Evolutionary conservation across 37 sponge, comb jelly and placozoan genomes (phyloP).

Genomic region (Chondrosia reniformis): DNA sequence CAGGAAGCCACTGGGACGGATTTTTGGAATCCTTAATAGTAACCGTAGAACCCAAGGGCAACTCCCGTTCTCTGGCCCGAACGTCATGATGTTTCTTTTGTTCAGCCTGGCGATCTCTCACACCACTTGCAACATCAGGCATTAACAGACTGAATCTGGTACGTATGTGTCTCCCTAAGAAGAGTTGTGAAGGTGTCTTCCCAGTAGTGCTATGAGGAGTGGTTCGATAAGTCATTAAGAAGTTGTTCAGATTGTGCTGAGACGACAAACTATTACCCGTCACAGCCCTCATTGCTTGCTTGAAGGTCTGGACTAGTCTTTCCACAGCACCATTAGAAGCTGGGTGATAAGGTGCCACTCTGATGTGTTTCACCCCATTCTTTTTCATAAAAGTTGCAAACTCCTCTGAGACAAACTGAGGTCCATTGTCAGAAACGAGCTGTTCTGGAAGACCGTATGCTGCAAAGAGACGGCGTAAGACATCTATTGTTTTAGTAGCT

Average conservation of each 20-base stretch:
- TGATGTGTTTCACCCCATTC: not conserved
- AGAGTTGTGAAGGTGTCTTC: not conserved
- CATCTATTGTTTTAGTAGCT: not conserved
- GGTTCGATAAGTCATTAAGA: not conserved
- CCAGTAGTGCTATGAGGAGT: not conserved
- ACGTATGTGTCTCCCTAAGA: not conserved
- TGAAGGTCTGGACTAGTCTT: not conserved
- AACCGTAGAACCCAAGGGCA: not conserved
- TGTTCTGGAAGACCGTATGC: not conserved
- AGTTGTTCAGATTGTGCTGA: not conserved
- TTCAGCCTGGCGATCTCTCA: not conserved
- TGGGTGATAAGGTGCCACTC: not conserved
- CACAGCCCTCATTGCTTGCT: not conserved
- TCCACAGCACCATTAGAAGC: constrained; percentile 4
- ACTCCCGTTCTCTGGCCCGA: not conserved
- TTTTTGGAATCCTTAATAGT: not conserved
- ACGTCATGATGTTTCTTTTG: too few relatives aligned
- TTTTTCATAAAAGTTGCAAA: not conserved
- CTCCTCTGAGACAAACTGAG: not conserved
- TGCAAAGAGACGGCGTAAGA: not conserved
- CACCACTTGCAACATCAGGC: not conserved
- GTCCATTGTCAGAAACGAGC: constrained; percentile 1
- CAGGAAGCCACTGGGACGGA: too few relatives aligned
- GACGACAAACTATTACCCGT: not conserved
- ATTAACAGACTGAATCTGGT: not conserved